Conservation (phyloP, 2,797 vertebrate genomes). For the Thalassophryne amazonica region DNA sequence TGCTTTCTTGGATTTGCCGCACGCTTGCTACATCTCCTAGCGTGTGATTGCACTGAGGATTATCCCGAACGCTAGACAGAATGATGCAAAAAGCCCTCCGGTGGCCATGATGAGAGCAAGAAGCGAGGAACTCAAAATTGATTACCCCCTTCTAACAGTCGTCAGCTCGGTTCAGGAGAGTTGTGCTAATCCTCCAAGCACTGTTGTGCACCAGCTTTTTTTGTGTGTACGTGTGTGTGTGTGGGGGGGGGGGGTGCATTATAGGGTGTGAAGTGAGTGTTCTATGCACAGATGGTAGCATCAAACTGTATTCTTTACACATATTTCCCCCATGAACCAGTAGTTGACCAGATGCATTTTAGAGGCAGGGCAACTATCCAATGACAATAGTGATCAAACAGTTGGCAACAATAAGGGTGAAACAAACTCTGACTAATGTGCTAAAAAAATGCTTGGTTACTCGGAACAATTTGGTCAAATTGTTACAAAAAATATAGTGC, state of each 20-base stretch:
- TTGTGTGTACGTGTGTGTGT: constrained; percentile 1
- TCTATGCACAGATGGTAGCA: constrained; percentile 48
- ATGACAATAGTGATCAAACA: constrained; percentile 6
- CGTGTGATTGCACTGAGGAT: constrained; percentile 74
- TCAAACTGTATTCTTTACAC: constrained; percentile 40
- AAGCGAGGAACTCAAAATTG: constrained; percentile 60
- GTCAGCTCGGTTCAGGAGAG: constrained; percentile 47
- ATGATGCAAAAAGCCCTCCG: constrained; percentile 69
- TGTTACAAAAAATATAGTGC: too few relatives aligned
- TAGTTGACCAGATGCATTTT: constrained; percentile 37
- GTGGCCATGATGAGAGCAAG: constrained; percentile 62
- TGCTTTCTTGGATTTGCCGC: constrained; percentile 65
- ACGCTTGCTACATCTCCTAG: constrained; percentile 62
- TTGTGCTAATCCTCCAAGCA: constrained; percentile 50
- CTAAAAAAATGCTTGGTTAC: too few relatives aligned
- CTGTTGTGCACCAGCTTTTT: constrained; percentile 5
- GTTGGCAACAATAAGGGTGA: constrained; percentile 2
- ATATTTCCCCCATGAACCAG: constrained; percentile 26
- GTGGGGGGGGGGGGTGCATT: constrained; percentile 22
- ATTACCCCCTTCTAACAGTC: constrained; percentile 58
- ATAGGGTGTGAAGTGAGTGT: constrained; percentile 29
- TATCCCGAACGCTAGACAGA: constrained; percentile 66
- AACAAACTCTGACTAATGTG: too few relatives aligned
- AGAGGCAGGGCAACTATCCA: constrained; percentile 9
- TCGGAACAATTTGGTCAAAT: too few relatives aligned